Conservation (phyloP, 1,140 invertebrate genomes). For the Drosophila prosaltans region DNA sequence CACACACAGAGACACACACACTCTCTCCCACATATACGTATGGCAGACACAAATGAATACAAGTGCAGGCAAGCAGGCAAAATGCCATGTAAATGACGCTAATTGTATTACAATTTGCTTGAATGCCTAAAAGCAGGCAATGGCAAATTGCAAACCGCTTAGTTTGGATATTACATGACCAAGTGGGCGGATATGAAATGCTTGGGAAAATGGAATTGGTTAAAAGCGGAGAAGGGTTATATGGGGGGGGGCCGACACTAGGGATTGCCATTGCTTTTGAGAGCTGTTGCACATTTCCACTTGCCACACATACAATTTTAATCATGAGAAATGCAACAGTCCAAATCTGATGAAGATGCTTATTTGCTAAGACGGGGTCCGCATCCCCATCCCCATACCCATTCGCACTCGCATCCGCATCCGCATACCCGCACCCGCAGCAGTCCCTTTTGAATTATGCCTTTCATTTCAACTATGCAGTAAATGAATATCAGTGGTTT, state of each 20-base stretch:
- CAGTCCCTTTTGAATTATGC: conserved; percentile 30
- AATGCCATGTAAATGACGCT: conserved; percentile 75
- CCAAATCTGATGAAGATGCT: conserved; percentile 38
- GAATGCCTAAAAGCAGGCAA: conserved; percentile 74
- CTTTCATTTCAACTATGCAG: conserved; percentile 2
- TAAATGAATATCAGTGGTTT: conserved; percentile 11
- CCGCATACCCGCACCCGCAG: too few species aligned
- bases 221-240: too few species aligned
- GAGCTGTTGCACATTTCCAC: conserved; percentile 36
- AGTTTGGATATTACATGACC: conserved; percentile 63
- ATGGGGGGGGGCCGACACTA: neutral
- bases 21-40: neutral
- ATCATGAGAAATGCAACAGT: conserved; percentile 54
- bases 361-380: neutral
- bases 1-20: conserved; percentile 28
- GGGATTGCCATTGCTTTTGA: conserved; percentile 22
- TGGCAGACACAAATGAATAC: conserved; percentile 4
- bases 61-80: conserved; percentile 33
- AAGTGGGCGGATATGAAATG: conserved; percentile 6
- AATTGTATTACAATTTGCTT: conserved; percentile 81
- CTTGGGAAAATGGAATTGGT: neutral
- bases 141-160: conserved; percentile 77
- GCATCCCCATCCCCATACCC: too few species aligned
- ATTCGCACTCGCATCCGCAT: neutral
- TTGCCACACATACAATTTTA: conserved; percentile 58